Evolutionary conservation across 1,140 invertebrate species (phyloP).

Genomic region (Temnothorax curvispinosus): DNA sequence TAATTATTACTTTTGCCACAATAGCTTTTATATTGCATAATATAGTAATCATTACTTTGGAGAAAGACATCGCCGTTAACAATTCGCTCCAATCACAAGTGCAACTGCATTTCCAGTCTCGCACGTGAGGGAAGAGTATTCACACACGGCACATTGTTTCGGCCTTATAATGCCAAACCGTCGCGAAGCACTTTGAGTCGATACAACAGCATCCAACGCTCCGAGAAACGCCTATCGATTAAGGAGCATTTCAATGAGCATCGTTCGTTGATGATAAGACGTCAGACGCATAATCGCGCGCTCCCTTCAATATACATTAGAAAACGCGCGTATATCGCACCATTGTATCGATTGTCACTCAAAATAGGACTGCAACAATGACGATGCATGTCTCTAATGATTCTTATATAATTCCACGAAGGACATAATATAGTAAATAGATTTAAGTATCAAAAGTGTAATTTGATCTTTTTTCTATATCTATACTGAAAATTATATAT

Average conservation of each 20-base stretch:
- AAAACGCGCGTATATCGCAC: neutral
- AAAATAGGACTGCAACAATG: slow-evolving; percentile 41
- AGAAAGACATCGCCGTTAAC: slow-evolving; percentile 27
- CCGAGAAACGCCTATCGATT: slow-evolving; percentile 61
- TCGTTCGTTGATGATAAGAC: slow-evolving; percentile 44
- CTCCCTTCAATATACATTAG: neutral
- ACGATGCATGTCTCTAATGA: neutral
- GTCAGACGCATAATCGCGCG: slow-evolving; percentile 41
- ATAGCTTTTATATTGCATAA: neutral
- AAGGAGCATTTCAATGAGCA: slow-evolving; percentile 55
- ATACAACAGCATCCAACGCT: slow-evolving; percentile 21
- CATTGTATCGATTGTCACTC: slow-evolving; percentile 42
- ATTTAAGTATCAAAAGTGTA: neutral
- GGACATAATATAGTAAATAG: neutral
- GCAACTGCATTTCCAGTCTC: slow-evolving; percentile 22
- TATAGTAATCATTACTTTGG: neutral
- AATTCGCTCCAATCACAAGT: neutral
- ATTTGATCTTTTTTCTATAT: neutral
- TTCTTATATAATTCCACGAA: neutral
- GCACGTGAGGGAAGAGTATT: slow-evolving; percentile 18
- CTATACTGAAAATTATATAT: neutral
- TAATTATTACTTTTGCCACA: neutral
- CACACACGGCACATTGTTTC: slow-evolving; percentile 28
- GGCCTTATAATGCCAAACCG: slow-evolving; percentile 16
- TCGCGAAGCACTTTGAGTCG: slow-evolving; percentile 4